A percentile compares a stretch with the other conserved stretches of the same genome.
phyloP scores from a whole-genome alignment of 1,140 invertebrate genomes.

The Zaprionus gabonicus region DNA sequence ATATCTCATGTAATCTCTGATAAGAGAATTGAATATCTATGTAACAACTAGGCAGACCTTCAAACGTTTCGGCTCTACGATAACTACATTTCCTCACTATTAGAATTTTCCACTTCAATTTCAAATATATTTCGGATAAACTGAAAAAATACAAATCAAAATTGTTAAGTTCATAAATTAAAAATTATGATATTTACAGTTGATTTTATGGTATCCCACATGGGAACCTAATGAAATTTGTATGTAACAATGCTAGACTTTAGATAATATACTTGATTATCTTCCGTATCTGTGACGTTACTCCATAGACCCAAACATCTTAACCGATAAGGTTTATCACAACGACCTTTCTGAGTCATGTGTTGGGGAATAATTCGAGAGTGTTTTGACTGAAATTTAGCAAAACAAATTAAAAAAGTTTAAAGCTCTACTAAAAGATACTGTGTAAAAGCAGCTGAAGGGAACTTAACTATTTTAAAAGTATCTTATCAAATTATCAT shows the following conservation, averaged over 20 bases:
- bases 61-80: not conserved
- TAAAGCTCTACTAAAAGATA: not conserved
- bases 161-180: no score
- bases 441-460: not conserved
- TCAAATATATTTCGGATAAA: no score
- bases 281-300: not conserved
- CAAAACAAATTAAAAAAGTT: not conserved
- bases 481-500: no score
- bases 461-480: no score
- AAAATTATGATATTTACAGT: no score
- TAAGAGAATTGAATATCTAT: not conserved
- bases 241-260: not conserved
- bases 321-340: constrained; percentile 45
- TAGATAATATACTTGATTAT: not conserved
- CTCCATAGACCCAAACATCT: not conserved
- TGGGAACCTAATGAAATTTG: not conserved
- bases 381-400: not conserved
- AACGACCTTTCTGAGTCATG: constrained; percentile 27
- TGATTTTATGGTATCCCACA: no score
- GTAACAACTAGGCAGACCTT: not conserved
- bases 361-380: not conserved
- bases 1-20: no score
- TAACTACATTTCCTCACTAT: not conserved
- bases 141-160: no score
- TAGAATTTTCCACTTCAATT: not conserved